A percentile compares a stretch with the other conserved stretches of the same genome.
phyloP scores from a whole-genome alignment of 53 echinoderm and acorn worm genomes.

The Echinarachnius parma region DNA sequence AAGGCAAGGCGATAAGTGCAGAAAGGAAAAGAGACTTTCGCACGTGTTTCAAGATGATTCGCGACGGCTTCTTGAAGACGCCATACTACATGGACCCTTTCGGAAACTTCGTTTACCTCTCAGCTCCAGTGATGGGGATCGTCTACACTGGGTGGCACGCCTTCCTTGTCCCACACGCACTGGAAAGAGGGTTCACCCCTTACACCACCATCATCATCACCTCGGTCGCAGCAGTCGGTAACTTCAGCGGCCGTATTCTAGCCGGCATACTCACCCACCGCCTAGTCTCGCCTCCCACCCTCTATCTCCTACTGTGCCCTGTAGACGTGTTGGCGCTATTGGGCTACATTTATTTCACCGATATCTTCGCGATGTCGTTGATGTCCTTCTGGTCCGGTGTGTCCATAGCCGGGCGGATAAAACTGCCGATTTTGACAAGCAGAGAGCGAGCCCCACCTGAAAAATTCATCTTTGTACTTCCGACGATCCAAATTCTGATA shows the following conservation, averaged over 20 bases:
- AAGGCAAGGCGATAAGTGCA: too few species aligned
- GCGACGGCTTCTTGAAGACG: background rate
- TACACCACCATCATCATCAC: background rate
- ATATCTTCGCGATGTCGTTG: slow-evolving; percentile 8
- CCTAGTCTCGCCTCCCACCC: background rate
- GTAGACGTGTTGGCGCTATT: background rate
- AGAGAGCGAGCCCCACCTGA: background rate
- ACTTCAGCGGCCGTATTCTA: background rate
- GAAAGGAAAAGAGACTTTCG: too few species aligned
- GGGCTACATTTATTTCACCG: background rate
- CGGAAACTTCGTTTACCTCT: background rate
- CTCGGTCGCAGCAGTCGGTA: background rate
- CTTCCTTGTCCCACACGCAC: slow-evolving; percentile 7
- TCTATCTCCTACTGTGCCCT: background rate
- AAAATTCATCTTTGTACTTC: background rate
- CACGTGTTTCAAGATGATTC: too few species aligned
- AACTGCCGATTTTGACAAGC: background rate
- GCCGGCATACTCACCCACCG: background rate
- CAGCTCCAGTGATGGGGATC: background rate
- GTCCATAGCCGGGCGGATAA: background rate
- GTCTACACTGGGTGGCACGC: slow-evolving; percentile 7
- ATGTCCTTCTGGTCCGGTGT: background rate
- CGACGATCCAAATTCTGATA: background rate
- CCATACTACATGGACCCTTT: slow-evolving; percentile 2
- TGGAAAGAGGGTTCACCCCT: slow-evolving; percentile 8